A percentile compares a stretch with the other conserved stretches of the same genome.
Conservation (phyloP, 2,888 invertebrate species). For the Polydrusus cervinus region DNA sequence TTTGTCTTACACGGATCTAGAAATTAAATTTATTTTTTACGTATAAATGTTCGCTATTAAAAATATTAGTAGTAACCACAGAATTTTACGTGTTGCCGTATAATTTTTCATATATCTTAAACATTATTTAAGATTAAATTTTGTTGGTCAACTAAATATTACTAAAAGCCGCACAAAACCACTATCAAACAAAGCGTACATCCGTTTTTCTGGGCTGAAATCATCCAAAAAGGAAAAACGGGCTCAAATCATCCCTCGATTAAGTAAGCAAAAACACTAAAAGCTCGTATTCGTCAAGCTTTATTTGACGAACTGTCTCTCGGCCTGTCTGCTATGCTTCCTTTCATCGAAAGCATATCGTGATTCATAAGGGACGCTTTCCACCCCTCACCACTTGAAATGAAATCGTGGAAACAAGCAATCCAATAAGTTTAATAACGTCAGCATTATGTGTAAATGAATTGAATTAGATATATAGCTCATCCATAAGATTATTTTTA, state of each 20-base stretch:
- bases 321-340: constrained; percentile 61
- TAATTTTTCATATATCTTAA: too few relatives aligned
- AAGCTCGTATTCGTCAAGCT: constrained; percentile 63
- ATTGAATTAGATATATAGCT: constrained; percentile 25
- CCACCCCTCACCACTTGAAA: constrained; percentile 46
- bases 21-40: too few relatives aligned
- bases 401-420: constrained; percentile 41
- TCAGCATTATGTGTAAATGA: constrained; percentile 36
- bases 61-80: too few relatives aligned
- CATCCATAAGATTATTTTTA: not conserved
- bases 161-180: not conserved
- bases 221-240: not conserved
- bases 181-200: not conserved
- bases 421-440: constrained; percentile 45
- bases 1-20: too few relatives aligned
- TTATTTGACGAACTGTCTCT: constrained; percentile 65
- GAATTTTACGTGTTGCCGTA: too few relatives aligned
- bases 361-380: constrained; percentile 52
- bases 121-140: too few relatives aligned
- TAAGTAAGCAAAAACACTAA: constrained; percentile 64
- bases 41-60: too few relatives aligned
- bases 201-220: constrained; percentile 13
- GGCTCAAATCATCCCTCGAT: constrained; percentile 37
- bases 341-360: constrained; percentile 39
- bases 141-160: too few relatives aligned